Evolutionary conservation across 2,888 invertebrate species (phyloP), one percentile per base, ranked within the genome.

Genomic region (Harpagoxenus sublaevis): DNA sequence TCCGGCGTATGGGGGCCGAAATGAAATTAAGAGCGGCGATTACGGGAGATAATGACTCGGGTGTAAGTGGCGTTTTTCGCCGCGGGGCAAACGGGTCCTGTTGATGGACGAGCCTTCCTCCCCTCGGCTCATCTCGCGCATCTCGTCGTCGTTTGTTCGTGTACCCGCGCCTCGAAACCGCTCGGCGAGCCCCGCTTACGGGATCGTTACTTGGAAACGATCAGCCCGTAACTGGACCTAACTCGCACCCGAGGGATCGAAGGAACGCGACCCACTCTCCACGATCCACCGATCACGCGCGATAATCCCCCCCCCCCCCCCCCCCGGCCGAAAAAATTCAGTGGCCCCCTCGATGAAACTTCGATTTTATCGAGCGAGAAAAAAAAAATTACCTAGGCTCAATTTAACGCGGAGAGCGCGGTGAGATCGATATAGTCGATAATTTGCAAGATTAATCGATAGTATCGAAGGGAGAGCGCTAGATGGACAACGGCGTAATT

Each of bases 21-120:
- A 85, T 85, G 85, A 84, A 87, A 87, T 87, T 83, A 83, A 87
- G 83, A 85, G 65, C 78, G 71, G 55, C 71, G 70, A 86, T 86
- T 86, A 84, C 84, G 75, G 53, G 71, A 74, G 77, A 83, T 73
- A 83, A 84, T 79, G 79, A 84, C 68, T 68, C 66, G 63, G 73
- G 57, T 48, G 18, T 81, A 81, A 73, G 79, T 51, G 57, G 71
- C 79, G 57, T 70, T 68, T 70, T 68, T 35, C 70, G 70, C 79
- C 71, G 79, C 35, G 57, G 39, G 73, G 35, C 73, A 55, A 12
- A 48, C 57, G 48, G 45, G 60, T 73, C 71, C 71, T 53, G 55
- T 45, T 60, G 53, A 45, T 81, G 42, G 18, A 39, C 73, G 48
- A 71, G 71, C 23, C 57, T 12, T 18, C n/a, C 57, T 45, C 28